Evolutionary conservation across 2,888 invertebrate species (phyloP), one percentile per base, ranked within the genome.

Genomic region (Rambutsinella grinnellia): DNA sequence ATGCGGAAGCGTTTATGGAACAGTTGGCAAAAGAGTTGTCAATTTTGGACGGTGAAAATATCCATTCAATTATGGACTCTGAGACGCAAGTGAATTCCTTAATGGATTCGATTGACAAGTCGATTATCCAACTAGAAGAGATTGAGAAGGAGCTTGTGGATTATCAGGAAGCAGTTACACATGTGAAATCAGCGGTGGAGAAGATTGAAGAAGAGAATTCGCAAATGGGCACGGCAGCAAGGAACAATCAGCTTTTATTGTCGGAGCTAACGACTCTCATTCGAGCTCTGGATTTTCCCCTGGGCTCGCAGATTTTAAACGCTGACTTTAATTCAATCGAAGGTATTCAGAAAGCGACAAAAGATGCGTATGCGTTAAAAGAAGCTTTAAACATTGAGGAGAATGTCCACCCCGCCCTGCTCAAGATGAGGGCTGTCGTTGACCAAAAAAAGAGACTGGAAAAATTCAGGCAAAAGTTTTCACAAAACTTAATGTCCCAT

Each of bases 121-220:
- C 94, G 0, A 92, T 95, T 81, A 88, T 88, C 26, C 93, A 94
- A 87, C 92, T 93, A 10, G 91, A 92, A 82, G 88, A 89, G 78
- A 90, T 94, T 56, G 94, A 94, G 86, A 87, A 88, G 17, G 91
- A 93, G 66, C 88, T 96, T 62, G 92, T 93, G 85, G 89, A 89
- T 17, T 95, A 95, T 85, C 95, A 96, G 86, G 92, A 92, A 84
- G 93, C 93, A 69, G 88, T 94, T 47, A 91, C 94, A 85, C 93
- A 93, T 86, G 94, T 95, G 1, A 90, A 94, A 80, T 94, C 95
- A 85, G 93, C 93, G 27, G 95, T 96, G 91, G 94, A 94, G 84
- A 92, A 94, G 85, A 95, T 96, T 89, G 95, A 94, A 79, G 94
- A 95, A 85, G 96, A 96, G 86, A 96, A 95, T 88, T 91, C 92